phyloP scores from a whole-genome alignment of 2,797 vertebrate genomes.

The Meriones psammophilus region DNA sequence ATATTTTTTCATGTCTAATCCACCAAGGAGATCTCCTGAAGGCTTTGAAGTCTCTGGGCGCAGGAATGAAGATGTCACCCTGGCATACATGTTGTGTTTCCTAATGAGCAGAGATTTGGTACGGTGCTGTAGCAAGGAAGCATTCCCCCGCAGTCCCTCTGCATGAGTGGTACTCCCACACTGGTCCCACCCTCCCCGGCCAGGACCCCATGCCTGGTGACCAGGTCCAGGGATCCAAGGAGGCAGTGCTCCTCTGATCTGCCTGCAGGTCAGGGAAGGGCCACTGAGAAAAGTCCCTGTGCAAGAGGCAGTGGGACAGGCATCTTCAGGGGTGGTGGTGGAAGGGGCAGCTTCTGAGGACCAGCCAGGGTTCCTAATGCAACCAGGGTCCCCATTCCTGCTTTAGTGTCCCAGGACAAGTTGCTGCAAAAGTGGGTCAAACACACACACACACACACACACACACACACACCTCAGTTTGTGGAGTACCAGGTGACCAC shows the following conservation, averaged over 20 bases:
- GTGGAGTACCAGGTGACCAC: no score
- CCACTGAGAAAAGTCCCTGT: background rate
- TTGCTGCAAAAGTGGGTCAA: background rate
- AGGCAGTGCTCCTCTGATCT: background rate
- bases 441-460: no score
- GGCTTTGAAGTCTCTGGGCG: slow-evolving; percentile 90
- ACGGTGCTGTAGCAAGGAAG: slow-evolving; percentile 86
- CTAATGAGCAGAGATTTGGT: slow-evolving; percentile 91
- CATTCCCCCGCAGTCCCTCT: slow-evolving; percentile 65
- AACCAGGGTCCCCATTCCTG: background rate
- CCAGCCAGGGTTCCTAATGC: background rate
- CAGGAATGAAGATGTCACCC: slow-evolving; percentile 91
- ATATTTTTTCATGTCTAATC: slow-evolving; percentile 89
- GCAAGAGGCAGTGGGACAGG: background rate
- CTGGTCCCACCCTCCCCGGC: background rate
- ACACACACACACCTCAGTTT: background rate
- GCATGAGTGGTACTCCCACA: background rate
- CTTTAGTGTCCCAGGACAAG: background rate
- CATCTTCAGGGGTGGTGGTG: no score
- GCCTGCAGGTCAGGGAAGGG: background rate
- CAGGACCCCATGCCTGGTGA: background rate
- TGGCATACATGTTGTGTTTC: slow-evolving; percentile 84
- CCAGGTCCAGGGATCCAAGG: background rate
- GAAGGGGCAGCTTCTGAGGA: background rate
- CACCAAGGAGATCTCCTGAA: slow-evolving; percentile 90